Percentiles rank a stretch among this genome's conserved stretches.
Conservation (phyloP, 2,113 vertebrate species). For the Toxostoma redivivum region DNA sequence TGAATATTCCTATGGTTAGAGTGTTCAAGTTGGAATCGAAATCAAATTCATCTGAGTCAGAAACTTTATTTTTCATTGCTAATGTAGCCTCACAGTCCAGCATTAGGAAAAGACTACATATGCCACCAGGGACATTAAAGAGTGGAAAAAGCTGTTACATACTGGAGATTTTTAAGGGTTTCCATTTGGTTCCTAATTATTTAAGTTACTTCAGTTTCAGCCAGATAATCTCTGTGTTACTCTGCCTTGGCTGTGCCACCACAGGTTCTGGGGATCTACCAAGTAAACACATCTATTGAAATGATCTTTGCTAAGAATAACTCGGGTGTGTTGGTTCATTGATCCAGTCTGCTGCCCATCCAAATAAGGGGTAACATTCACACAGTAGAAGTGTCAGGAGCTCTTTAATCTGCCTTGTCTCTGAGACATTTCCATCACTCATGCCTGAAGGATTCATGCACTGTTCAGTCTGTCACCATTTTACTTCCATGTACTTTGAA, state of each 20-base stretch:
- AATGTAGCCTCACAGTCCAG: neutral
- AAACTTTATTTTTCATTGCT: neutral
- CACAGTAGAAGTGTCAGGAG: neutral
- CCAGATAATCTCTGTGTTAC: neutral
- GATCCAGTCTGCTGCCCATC: neutral
- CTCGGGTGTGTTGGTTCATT: rapidly evolving
- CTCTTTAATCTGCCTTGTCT: neutral
- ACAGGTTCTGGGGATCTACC: neutral
- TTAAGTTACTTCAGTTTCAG: neutral
- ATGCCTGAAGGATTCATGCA: neutral
- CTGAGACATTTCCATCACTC: neutral
- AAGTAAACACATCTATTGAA: neutral
- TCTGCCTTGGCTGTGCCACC: neutral
- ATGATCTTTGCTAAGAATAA: neutral
- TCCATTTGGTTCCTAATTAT: neutral
- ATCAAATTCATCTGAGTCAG: neutral
- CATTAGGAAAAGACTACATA: neutral
- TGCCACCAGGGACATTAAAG: neutral
- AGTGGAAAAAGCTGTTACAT: neutral
- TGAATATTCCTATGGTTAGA: neutral
- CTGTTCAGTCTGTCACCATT: neutral
- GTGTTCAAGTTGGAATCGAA: neutral
- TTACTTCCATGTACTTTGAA: neutral
- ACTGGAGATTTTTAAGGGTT: neutral
- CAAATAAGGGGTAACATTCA: neutral